Conservation (phyloP, 2,888 invertebrate species). For the Hydraecia micacea region DNA sequence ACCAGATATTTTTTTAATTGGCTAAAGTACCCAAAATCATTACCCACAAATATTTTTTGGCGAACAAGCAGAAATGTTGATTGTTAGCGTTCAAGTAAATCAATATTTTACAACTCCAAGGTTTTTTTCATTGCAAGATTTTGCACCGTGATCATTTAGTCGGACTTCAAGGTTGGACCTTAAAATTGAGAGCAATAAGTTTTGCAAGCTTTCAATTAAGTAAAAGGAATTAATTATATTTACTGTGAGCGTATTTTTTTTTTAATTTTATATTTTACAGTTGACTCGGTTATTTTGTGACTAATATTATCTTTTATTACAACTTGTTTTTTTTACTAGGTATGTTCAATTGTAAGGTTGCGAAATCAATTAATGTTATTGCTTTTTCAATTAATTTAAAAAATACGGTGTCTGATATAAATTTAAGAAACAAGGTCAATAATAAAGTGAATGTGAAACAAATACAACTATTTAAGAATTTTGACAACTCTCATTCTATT, state of each 20-base stretch:
- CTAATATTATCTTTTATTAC: not conserved
- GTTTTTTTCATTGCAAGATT: slow-evolving; percentile 36
- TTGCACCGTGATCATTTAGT: slow-evolving; percentile 22
- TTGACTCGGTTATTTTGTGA: not conserved
- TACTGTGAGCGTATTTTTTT: not conserved
- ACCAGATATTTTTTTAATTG: not conserved
- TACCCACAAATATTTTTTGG: not conserved
- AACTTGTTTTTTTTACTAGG: not conserved
- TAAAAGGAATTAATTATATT: not conserved
- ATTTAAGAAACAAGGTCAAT: slow-evolving; percentile 14
- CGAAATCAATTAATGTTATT: not conserved
- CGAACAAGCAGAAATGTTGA: not conserved
- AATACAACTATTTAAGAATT: not conserved
- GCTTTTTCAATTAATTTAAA: not conserved
- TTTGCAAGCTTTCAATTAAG: slow-evolving; percentile 35
- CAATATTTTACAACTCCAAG: slow-evolving; percentile 53
- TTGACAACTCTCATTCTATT: not conserved
- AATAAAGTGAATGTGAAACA: not conserved
- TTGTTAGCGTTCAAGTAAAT: slow-evolving; percentile 17
- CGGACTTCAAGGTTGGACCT: slow-evolving; percentile 39
- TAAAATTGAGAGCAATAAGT: slow-evolving; percentile 30
- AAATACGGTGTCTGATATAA: not conserved
- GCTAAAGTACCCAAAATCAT: not conserved
- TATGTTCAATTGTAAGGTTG: not conserved
- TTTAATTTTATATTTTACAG: not conserved